Evolutionary conservation across 2,888 invertebrate genomes (phyloP), one percentile per base, ranked within the genome.

Genomic region (Pomacea canaliculata): DNA sequence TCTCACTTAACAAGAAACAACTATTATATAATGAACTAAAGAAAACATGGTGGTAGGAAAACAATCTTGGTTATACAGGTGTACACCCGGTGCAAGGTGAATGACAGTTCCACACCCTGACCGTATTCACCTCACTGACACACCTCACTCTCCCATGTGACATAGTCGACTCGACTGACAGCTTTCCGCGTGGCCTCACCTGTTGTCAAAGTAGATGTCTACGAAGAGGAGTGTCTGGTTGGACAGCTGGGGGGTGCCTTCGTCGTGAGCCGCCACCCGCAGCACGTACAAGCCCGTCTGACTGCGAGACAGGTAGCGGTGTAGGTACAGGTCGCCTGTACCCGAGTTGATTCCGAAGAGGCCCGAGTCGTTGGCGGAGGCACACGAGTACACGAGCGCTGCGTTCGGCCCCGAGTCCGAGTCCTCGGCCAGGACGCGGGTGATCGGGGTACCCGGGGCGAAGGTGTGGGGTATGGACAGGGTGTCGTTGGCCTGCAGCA

Each of bases 351-450:
- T 89, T 69, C 81, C 84, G 84, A 92, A 92, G 59, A 91, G 85
- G 3, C 82, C 85, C 0, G 90, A 87, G 75, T 90, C 91, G 76
- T 92, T 92, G 19, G 91, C 90, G 65, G 79, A 95, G 91, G 98
- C 97, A 84, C 99, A 97, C 13, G 96, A 96, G 92, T 97, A 99
- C 71, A 97, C 93, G 75, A 99, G 95, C 0, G 96, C 96, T 3
- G 97, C 96, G 91, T 99, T 99, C 48, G 94, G 93, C 0, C 97
- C 98, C 72, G 95, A 94, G 91, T 99, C 99, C 0, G 95, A 95
- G 90, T 99, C 99, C 0, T 94, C 94, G 0, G 99, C 99, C 85
- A 95, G 93, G 79, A 96, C 94, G 62, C 94, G 93, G 0, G 86
- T 83, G 62, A 89, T 81, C 37, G 84, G 68, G 46, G 80, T 79